Conservation (phyloP, 2,113 vertebrate genomes). For the Brachypteracias leptosomus region DNA sequence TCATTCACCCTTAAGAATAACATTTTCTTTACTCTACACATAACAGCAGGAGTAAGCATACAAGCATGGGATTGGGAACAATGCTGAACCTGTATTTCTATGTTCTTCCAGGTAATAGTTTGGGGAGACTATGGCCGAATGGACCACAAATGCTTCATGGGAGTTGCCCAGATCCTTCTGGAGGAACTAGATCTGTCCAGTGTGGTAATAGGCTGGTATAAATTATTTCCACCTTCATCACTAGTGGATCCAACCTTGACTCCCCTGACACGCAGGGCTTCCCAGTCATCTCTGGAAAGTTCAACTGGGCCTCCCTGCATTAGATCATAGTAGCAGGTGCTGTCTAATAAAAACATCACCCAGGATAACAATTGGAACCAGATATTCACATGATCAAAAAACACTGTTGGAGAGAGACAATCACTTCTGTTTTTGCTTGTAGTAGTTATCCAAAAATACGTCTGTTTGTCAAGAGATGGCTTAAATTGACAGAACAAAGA, state of each 20-base stretch:
- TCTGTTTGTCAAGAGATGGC: conserved; percentile 73
- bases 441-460: conserved; percentile 73
- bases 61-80: not conserved
- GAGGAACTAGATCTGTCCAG: conserved; percentile 96
- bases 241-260: conserved; percentile 96
- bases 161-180: conserved; percentile 96
- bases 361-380: conserved; percentile 83
- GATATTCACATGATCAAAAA: conserved; percentile 83
- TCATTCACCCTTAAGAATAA: not conserved
- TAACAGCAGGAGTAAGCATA: not conserved
- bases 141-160: conserved; percentile 99
- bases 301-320: conserved; percentile 91
- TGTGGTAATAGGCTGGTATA: conserved; percentile 99
- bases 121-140: conserved; percentile 98
- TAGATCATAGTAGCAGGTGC: conserved; percentile 85
- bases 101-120: conserved; percentile 88
- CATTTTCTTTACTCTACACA: not conserved
- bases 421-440: conserved; percentile 89
- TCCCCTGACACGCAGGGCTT: conserved; percentile 93
- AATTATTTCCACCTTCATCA: conserved; percentile 96
- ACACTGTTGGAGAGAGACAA: conserved; percentile 96
- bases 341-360: conserved; percentile 65
- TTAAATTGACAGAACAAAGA: conserved; percentile 74
- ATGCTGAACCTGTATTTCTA: conserved; percentile 23
- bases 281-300: conserved; percentile 96